These are phyloP conservation scores for Tricholaema leucomelas DNA, from an alignment of 2,113 vertebrate genomes.

Conservation along the genomic window DNA sequence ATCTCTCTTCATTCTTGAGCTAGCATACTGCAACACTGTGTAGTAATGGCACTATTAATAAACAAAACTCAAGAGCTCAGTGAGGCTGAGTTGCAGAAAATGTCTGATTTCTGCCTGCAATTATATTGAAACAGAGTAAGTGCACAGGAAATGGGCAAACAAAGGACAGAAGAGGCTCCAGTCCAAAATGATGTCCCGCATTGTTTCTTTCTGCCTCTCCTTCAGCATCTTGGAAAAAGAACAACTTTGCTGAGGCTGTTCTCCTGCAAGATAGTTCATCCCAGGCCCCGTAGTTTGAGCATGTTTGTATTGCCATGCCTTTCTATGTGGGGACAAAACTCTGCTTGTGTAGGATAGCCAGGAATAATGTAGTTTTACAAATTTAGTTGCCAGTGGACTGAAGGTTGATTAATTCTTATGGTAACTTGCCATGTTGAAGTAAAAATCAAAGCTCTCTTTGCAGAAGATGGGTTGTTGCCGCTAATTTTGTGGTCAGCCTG, in stretches of 20 bases:
- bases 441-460: background rate
- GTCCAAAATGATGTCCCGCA: background rate
- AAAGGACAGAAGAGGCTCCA: slow-evolving; percentile 10
- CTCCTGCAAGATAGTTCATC: background rate
- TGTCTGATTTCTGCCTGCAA: background rate
- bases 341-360: background rate
- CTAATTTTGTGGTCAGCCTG: background rate
- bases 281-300: background rate
- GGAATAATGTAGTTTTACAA: background rate
- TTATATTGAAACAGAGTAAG: background rate
- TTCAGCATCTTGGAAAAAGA: background rate
- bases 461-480: fast-evolving
- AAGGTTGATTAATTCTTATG: background rate
- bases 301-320: background rate
- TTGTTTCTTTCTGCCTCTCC: background rate
- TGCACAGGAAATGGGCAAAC: background rate
- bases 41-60: background rate
- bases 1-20: background rate
- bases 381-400: background rate
- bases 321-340: background rate
- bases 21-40: background rate
- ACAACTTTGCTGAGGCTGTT: background rate
- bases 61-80: background rate
- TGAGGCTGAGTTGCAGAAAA: background rate
- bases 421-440: background rate